A percentile compares a stretch with the other conserved stretches of the same genome.
Evolutionary conservation across 2,888 invertebrate species (phyloP).

Genomic region (Eulithis prunata): DNA sequence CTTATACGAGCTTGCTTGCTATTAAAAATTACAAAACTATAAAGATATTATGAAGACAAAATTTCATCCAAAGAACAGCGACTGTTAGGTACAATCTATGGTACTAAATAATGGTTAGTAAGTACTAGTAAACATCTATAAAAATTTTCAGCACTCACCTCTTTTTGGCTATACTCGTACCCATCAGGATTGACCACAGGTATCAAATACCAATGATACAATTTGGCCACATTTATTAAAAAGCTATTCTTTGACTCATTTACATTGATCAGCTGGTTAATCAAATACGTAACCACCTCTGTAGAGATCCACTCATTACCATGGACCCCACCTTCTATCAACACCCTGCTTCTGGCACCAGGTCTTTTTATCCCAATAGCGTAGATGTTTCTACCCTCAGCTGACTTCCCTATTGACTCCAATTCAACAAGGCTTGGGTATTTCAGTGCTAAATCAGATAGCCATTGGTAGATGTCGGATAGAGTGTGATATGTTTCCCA

Average conservation of each 20-base stretch:
- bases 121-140: no score
- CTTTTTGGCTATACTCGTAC: constrained; percentile 44
- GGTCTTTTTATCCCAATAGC: constrained; percentile 50
- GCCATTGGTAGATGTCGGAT: constrained; percentile 85
- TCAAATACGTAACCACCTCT: constrained; percentile 85
- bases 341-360: constrained; percentile 67
- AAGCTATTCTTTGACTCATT: constrained; percentile 60
- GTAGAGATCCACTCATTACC: constrained; percentile 90
- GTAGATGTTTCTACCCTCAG: constrained; percentile 71
- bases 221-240: constrained; percentile 66
- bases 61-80: no score
- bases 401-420: constrained; percentile 68
- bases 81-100: no score
- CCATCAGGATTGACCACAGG: constrained; percentile 89
- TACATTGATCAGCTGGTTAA: constrained; percentile 75
- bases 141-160: constrained; percentile 37
- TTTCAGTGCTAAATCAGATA: constrained; percentile 71
- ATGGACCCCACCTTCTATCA: constrained; percentile 87
- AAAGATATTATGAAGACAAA: no score
- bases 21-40: no score
- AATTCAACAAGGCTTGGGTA: constrained; percentile 69
- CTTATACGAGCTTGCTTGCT: no score
- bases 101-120: no score
- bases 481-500: constrained; percentile 85
- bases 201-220: constrained; percentile 87